These are phyloP conservation scores for Ellobium chinense DNA, from an alignment of 2,888 invertebrate species.

Conservation along the genomic window DNA sequence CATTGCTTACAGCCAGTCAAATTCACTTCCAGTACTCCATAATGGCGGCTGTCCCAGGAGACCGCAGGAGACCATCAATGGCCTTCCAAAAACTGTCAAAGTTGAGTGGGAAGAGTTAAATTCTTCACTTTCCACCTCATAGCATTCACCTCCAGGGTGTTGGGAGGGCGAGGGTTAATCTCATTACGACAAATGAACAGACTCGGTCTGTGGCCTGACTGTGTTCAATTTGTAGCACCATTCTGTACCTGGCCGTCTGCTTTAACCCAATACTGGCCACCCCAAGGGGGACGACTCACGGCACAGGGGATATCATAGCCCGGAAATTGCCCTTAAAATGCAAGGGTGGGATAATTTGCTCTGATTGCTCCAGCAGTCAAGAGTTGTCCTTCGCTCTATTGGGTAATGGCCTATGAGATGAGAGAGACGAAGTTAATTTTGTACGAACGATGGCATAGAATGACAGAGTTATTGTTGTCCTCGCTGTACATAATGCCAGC, in stretches of 20 bases:
- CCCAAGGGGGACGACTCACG: constrained; percentile 7
- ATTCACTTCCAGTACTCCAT: no score
- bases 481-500: no score
- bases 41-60: no score
- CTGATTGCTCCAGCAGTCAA: constrained; percentile 11
- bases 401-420: no score
- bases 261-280: constrained; percentile 30
- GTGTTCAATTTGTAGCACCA: constrained; percentile 15
- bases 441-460: no score
- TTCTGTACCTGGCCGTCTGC: constrained; percentile 26
- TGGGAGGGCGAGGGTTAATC: constrained; percentile 21
- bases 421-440: no score
- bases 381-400: no score
- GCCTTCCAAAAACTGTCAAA: not conserved
- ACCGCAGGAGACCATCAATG: not conserved
- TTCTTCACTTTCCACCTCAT: constrained; percentile 8
- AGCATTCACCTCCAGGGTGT: constrained; percentile 16
- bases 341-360: constrained; percentile 11
- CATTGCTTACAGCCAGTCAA: no score
- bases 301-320: not conserved
- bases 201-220: constrained; percentile 11
- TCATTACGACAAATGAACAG: constrained; percentile 42
- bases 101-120: constrained; percentile 11
- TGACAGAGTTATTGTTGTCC: no score
- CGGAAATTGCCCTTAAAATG: constrained; percentile 4